Evolutionary conservation across 2,113 vertebrate genomes (phyloP).

Genomic region (Apodemus speciosus): DNA sequence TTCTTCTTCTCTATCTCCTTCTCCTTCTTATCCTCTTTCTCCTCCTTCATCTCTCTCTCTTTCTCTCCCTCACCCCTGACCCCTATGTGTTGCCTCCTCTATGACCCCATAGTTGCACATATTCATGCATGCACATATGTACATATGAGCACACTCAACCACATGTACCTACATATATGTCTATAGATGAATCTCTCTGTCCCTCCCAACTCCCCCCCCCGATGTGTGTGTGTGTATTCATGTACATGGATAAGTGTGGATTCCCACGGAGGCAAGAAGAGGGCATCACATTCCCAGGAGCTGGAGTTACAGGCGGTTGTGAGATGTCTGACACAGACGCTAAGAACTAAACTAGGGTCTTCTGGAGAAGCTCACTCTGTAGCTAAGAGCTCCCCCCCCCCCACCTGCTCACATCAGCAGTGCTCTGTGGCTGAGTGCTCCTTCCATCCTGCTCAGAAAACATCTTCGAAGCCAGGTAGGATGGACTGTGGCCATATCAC

Average conservation of each 20-base stretch:
- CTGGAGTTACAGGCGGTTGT: background rate
- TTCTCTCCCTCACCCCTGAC: too few species aligned
- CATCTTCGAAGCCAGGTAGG: background rate
- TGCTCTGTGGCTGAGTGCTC: background rate
- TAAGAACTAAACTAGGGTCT: background rate
- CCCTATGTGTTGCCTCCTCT: too few species aligned
- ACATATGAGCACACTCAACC: too few species aligned
- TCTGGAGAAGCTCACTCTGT: background rate
- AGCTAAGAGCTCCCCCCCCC: background rate
- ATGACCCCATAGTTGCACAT: too few species aligned
- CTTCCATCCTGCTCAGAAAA: background rate
- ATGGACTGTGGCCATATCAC: background rate
- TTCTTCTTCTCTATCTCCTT: too few species aligned
- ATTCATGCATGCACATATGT: background rate
- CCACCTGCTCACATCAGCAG: background rate
- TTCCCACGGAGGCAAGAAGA: background rate
- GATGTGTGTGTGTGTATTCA: background rate
- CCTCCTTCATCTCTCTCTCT: too few species aligned
- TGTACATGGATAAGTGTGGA: background rate
- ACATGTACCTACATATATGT: too few species aligned
- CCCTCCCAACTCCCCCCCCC: too few species aligned
- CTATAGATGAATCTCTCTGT: background rate
- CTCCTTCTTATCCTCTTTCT: too few species aligned
- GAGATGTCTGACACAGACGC: fast-evolving
- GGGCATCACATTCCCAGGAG: background rate